Evolutionary conservation across 2,888 invertebrate genomes (phyloP).

Genomic region (Cantharis lateralis): DNA sequence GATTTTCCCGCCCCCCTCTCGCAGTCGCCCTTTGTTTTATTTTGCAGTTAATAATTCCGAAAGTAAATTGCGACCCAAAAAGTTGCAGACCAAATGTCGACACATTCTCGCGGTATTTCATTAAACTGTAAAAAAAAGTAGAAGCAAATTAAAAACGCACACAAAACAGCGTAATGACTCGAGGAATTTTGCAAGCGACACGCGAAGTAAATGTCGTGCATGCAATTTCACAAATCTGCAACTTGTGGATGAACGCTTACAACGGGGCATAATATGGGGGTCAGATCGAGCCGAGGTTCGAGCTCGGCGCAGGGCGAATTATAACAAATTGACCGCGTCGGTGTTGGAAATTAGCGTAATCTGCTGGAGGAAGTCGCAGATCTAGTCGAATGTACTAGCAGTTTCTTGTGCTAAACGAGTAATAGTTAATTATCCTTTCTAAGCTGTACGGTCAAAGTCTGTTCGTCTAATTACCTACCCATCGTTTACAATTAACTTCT

Average conservation of each 20-base stretch:
- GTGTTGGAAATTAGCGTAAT: not conserved
- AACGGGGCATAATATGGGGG: not conserved
- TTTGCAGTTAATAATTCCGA: not conserved
- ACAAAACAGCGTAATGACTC: not conserved
- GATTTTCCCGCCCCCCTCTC: too few relatives aligned
- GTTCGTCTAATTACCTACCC: slow-evolving; percentile 24
- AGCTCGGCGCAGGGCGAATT: not conserved
- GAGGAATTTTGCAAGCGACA: not conserved
- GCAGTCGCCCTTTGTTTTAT: not conserved
- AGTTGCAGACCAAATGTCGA: not conserved
- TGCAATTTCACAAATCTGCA: not conserved
- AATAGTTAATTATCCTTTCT: slow-evolving; percentile 21
- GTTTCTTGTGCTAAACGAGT: slow-evolving; percentile 15
- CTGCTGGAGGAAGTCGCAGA: not conserved
- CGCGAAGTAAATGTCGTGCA: not conserved
- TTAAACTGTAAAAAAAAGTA: not conserved
- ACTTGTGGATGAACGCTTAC: not conserved
- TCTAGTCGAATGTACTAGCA: not conserved
- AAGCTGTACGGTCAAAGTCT: slow-evolving; percentile 12
- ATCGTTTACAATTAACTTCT: slow-evolving; percentile 28
- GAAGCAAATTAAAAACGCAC: not conserved
- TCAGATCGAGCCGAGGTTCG: not conserved
- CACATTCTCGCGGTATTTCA: not conserved
- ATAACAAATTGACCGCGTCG: not conserved
- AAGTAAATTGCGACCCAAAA: not conserved